Percentiles rank a stretch among this genome's conserved stretches.
Evolutionary conservation across 2,888 invertebrate species (phyloP).

Genomic region (Orthosia incerta): DNA sequence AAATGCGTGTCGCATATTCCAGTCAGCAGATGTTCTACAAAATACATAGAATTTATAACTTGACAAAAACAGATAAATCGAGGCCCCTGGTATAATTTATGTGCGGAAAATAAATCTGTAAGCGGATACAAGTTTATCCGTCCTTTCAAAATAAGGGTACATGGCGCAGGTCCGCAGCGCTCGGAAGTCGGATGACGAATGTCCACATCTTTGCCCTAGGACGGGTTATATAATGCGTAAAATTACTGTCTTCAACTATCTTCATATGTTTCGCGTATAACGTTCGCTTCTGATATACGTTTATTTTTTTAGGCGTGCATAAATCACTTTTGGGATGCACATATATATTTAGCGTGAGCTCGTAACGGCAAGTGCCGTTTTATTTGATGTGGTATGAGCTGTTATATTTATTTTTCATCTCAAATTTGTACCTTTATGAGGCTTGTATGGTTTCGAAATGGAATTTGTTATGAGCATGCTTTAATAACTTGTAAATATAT

Average conservation of each 20-base stretch:
- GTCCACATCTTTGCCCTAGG: constrained; percentile 79
- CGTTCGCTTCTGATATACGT: constrained; percentile 69
- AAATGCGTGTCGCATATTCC: constrained; percentile 49
- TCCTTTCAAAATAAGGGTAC: constrained; percentile 83
- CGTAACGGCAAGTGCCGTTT: constrained; percentile 55
- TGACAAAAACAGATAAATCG: constrained; percentile 73
- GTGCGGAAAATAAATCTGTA: constrained; percentile 83
- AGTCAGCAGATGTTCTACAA: constrained; percentile 62
- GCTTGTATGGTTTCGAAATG: constrained; percentile 28
- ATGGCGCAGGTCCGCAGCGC: constrained; percentile 74
- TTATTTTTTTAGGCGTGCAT: constrained; percentile 71
- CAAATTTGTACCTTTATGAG: constrained; percentile 14
- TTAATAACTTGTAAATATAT: not conserved
- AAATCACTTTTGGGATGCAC: constrained; percentile 67
- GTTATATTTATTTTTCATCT: constrained; percentile 41
- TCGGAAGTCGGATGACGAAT: constrained; percentile 86
- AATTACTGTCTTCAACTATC: constrained; percentile 87
- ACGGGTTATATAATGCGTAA: constrained; percentile 89
- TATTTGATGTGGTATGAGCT: constrained; percentile 44
- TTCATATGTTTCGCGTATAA: constrained; percentile 78
- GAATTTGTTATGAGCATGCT: constrained; percentile 1
- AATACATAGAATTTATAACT: constrained; percentile 66
- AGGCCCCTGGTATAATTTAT: constrained; percentile 77
- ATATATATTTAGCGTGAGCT: constrained; percentile 55
- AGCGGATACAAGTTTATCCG: constrained; percentile 84